Percentiles rank a stretch among this genome's conserved stretches.
These are phyloP conservation scores for Eucera pruinosa DNA, from an alignment of 2,888 invertebrate genomes.

Conservation along the genomic window DNA sequence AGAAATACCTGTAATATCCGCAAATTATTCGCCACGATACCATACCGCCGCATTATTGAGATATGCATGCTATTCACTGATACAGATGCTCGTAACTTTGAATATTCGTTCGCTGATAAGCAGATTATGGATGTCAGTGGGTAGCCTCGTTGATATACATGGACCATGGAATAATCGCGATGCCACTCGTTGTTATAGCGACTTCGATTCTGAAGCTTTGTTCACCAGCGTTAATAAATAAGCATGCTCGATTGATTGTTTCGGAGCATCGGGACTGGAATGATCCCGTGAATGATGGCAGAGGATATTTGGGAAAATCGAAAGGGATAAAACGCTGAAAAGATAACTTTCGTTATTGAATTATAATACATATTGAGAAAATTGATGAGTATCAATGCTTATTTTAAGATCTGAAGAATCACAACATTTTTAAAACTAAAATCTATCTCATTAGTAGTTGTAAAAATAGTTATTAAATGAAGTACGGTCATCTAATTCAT, in stretches of 20 bases:
- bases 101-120: slow-evolving; percentile 45
- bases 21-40: slow-evolving; percentile 45
- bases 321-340: neutral
- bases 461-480: no score
- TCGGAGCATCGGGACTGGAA: no score
- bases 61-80: slow-evolving; percentile 35
- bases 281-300: neutral
- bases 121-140: slow-evolving; percentile 43
- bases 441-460: no score
- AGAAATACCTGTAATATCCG: slow-evolving; percentile 37
- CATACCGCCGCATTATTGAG: slow-evolving; percentile 31
- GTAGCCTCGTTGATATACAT: slow-evolving; percentile 11
- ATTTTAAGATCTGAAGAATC: no score
- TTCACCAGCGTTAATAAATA: slow-evolving; percentile 12
- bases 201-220: neutral
- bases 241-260: slow-evolving; percentile 6
- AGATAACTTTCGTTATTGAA: neutral
- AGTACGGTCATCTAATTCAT: no score
- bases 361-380: no score
- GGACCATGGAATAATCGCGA: neutral
- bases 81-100: slow-evolving; percentile 42
- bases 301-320: neutral
- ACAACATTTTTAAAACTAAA: no score
- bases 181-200: slow-evolving; percentile 2
- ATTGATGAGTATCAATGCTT: no score